Percentiles rank a stretch among this genome's conserved stretches.
phyloP scores from a whole-genome alignment of 2,888 invertebrate genomes.

The Ormyrus pomaceus region DNA sequence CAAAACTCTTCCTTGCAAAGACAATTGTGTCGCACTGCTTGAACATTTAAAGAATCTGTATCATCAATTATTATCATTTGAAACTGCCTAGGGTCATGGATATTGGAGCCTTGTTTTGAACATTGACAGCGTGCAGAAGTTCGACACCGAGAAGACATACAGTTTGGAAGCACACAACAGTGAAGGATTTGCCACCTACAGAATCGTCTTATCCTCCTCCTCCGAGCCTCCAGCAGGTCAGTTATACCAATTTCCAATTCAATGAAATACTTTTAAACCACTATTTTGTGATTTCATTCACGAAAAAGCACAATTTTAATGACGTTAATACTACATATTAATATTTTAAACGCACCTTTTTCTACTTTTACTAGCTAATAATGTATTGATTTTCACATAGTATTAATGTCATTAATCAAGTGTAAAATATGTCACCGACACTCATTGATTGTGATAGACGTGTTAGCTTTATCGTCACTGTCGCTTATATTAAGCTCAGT shows the following conservation, averaged over 20 bases:
- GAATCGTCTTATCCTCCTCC: constrained; percentile 83
- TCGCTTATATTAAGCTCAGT: constrained; percentile 32
- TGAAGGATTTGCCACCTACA: constrained; percentile 82
- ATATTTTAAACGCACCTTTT: neutral
- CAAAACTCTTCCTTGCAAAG: neutral
- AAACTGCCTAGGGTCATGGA: constrained; percentile 78
- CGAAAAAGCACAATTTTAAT: constrained; percentile 19
- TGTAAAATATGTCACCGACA: constrained; percentile 34
- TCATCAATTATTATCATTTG: neutral
- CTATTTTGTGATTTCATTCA: neutral
- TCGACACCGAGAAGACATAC: constrained; percentile 86
- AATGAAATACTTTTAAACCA: neutral
- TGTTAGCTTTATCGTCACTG: constrained; percentile 25
- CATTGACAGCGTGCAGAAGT: constrained; percentile 82
- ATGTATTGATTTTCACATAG: constrained; percentile 40
- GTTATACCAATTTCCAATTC: neutral
- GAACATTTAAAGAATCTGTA: neutral
- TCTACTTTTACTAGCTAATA: too few species aligned
- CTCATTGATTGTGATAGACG: constrained; percentile 44
- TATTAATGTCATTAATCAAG: constrained; percentile 26
- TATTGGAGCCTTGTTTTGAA: constrained; percentile 83
- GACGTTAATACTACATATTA: constrained; percentile 16
- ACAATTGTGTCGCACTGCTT: neutral
- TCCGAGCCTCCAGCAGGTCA: constrained; percentile 79
- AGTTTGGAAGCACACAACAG: constrained; percentile 82